Evolutionary conservation across 1,140 invertebrate species (phyloP).

Genomic region (Sarcophaga peregrina): DNA sequence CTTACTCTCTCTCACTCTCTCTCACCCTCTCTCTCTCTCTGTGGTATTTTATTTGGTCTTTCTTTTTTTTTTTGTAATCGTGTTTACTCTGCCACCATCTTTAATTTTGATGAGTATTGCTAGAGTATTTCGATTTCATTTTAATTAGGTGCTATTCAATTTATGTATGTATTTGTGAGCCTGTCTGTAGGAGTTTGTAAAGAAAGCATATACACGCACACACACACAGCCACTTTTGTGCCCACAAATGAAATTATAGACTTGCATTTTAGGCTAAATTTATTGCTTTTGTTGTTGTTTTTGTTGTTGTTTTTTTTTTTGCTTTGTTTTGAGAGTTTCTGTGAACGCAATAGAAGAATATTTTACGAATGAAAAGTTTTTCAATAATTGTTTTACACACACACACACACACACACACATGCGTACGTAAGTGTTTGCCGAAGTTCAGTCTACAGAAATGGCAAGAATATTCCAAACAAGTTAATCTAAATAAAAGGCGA

Average conservation of each 20-base stretch:
- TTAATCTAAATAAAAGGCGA: too few relatives aligned
- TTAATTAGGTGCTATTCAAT: constrained; percentile 34
- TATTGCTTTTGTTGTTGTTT: not conserved
- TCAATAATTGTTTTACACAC: too few relatives aligned
- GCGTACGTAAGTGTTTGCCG: too few relatives aligned
- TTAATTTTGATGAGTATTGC: not conserved
- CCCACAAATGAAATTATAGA: too few relatives aligned
- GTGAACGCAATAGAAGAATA: too few relatives aligned
- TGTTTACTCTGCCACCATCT: not conserved
- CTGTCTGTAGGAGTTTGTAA: not conserved
- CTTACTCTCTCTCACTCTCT: not conserved
- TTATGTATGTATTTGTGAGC: not conserved
- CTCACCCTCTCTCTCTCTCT: not conserved
- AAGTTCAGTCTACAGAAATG: too few relatives aligned
- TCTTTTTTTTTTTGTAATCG: not conserved
- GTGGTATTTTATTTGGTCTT: too few relatives aligned
- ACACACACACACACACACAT: too few relatives aligned
- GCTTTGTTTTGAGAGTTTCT: too few relatives aligned
- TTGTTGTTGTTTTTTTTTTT: too few relatives aligned
- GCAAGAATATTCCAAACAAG: too few relatives aligned
- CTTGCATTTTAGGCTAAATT: not conserved
- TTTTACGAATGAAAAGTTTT: too few relatives aligned
- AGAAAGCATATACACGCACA: not conserved
- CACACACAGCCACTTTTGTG: not conserved
- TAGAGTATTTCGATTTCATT: constrained; percentile 22